Evolutionary conservation across 2,113 vertebrate genomes (phyloP), one percentile per base, ranked within the genome.

Genomic region (Theristicus caerulescens): DNA sequence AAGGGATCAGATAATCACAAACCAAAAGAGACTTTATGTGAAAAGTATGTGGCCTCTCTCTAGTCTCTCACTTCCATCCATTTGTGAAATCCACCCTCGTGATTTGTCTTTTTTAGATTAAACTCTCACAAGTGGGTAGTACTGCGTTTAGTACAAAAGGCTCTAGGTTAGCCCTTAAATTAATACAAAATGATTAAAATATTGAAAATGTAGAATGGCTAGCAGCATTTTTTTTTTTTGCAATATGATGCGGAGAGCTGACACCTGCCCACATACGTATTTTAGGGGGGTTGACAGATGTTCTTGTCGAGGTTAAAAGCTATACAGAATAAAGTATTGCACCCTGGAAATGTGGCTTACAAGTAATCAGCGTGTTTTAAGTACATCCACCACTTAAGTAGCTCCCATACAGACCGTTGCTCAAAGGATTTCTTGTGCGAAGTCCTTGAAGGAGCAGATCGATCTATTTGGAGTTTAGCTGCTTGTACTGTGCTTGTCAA

Each of bases 291-390:
- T 42, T 54, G 67, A 36, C 36, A 46, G 65, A 25, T 89, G 55
- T 77, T 72, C 47, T 38, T 47, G 25, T 14, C 1, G 7, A 55
- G 29, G 65, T 93, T 52, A 54, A 65, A 61, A 88, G 47, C 55
- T 74, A 3, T 70, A 62, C 59, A 88, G 73, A 40, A 36, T n/a
- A 2, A 86, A 80, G 32, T 49, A 38, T 5, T 69, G 40, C 26
- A 4, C 24, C 34, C 3, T 40, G 40, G 80, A 65, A 61, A 8
- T 0, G 5, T 32, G 76, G 12, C 31, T 80, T 65, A 32, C 3
- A 42, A 57, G 12, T 52, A 40, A 70, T 51, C 6, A 0, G 5
- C 0, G 0, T 58, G 24, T 29, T 72, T 24, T 16, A 32, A 79
- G 74, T n/a, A 20, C n/a, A 29, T 87, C 16, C 16, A 13, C 44